Conservation (phyloP, 2,113 vertebrate species). For the Zosterops hypoxanthus region DNA sequence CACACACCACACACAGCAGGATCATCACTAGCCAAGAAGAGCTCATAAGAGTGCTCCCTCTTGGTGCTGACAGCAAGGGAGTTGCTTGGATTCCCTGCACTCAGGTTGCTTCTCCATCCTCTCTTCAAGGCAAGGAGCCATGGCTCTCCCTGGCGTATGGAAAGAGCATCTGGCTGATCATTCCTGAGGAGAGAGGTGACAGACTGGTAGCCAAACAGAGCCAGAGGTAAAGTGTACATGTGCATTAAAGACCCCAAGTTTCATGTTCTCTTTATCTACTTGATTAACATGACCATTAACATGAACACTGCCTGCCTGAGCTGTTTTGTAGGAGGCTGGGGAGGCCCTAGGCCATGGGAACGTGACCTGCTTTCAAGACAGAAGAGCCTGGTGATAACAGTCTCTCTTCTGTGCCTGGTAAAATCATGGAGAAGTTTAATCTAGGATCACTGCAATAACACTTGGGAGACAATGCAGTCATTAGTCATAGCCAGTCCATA, state of each 20-base stretch:
- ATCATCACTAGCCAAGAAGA: neutral
- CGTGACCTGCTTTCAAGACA: neutral
- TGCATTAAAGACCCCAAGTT: neutral
- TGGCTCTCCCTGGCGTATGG: neutral
- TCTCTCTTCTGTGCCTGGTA: neutral
- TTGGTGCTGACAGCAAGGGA: neutral
- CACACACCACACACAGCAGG: neutral
- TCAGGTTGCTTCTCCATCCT: neutral
- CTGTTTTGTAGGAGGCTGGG: neutral
- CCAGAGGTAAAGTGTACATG: neutral
- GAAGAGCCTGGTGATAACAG: neutral
- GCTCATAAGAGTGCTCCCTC: neutral
- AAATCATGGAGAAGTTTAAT: neutral
- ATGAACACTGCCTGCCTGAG: neutral
- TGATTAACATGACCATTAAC: neutral
- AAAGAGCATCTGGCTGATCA: neutral
- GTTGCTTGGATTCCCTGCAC: neutral
- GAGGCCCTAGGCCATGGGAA: neutral
- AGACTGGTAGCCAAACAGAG: neutral
- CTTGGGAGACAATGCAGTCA: neutral
- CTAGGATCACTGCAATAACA: neutral
- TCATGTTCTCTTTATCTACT: neutral
- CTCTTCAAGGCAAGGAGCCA: neutral
- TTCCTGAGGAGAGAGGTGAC: neutral
- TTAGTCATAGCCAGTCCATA: neutral